A percentile compares a stretch with the other conserved stretches of the same genome.
These are phyloP conservation scores for Armadillidium nasatum DNA, from an alignment of 1,140 invertebrate species.

Conservation along the genomic window DNA sequence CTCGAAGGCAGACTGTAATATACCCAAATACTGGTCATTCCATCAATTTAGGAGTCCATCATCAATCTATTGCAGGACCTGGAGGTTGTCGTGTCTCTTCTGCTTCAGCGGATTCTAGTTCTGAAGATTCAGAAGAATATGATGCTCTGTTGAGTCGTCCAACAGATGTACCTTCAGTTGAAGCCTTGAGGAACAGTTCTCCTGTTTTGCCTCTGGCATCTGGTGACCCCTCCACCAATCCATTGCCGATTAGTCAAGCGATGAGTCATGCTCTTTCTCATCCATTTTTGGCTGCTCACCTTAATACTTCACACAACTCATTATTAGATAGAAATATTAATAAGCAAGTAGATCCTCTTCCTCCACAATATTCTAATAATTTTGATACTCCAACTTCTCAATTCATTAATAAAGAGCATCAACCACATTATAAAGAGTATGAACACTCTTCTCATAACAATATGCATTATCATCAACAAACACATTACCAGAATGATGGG, in stretches of 20 bases:
- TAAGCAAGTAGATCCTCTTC: neutral
- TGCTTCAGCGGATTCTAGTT: constrained; percentile 32
- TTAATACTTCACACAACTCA: constrained; percentile 33
- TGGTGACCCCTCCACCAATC: constrained; percentile 12
- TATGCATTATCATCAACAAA: constrained; percentile 3
- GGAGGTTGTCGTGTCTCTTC: neutral
- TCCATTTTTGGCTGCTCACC: constrained; percentile 41
- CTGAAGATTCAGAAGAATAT: constrained; percentile 39
- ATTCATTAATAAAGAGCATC: neutral
- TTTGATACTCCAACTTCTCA: neutral
- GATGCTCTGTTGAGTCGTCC: constrained; percentile 28
- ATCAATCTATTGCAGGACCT: neutral
- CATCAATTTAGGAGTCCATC: no score
- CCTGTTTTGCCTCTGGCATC: constrained; percentile 14
- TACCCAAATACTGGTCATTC: constrained; percentile 31
- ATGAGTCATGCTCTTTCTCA: constrained; percentile 44
- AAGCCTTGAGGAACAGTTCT: constrained; percentile 23
- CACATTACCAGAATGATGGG: constrained; percentile 8
- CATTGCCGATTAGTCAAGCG: constrained; percentile 40
- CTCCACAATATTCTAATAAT: neutral
- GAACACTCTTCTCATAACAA: constrained; percentile 6
- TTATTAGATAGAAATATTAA: neutral
- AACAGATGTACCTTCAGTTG: constrained; percentile 25
- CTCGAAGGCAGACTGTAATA: constrained; percentile 41
- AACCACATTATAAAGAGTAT: constrained; percentile 7